phyloP scores from a whole-genome alignment of 2,888 invertebrate genomes.

The Zygaena filipendulae region DNA sequence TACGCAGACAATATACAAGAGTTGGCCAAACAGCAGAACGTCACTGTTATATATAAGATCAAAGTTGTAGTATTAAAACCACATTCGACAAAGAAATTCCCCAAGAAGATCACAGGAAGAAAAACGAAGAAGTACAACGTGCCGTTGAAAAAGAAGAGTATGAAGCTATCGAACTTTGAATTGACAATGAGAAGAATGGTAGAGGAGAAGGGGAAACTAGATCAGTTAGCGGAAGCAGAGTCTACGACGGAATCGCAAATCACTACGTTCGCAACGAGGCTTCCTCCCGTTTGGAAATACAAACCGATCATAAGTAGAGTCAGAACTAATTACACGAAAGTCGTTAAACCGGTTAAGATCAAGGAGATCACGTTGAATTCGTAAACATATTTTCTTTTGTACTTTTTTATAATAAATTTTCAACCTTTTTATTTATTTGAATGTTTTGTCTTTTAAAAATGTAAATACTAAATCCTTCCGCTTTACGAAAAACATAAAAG shows the following conservation, averaged over 20 bases:
- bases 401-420: slow-evolving; percentile 11
- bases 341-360: slow-evolving; percentile 37
- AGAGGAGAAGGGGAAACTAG: slow-evolving; percentile 25
- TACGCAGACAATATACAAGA: slow-evolving; percentile 32
- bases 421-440: slow-evolving; percentile 1
- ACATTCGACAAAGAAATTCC: slow-evolving; percentile 18
- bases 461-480: too few species aligned
- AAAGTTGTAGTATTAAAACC: slow-evolving; percentile 31
- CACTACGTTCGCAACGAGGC: slow-evolving; percentile 24
- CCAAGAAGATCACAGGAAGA: slow-evolving; percentile 22
- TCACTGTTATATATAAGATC: slow-evolving; percentile 35
- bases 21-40: slow-evolving; percentile 32
- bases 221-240: slow-evolving; percentile 14
- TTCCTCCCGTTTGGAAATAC: slow-evolving; percentile 31
- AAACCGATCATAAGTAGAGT: slow-evolving; percentile 36
- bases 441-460: too few species aligned
- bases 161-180: slow-evolving; percentile 52
- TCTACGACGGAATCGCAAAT: slow-evolving; percentile 24
- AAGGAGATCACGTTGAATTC: slow-evolving; percentile 32
- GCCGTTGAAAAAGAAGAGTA: slow-evolving; percentile 47
- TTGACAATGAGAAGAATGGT: slow-evolving; percentile 36
- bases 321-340: slow-evolving; percentile 37
- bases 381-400: slow-evolving; percentile 10
- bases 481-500: too few species aligned
- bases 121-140: slow-evolving; percentile 45